These are phyloP conservation scores for Reticulitermes speratus DNA, from an alignment of 1,140 invertebrate species.

Conservation along the genomic window DNA sequence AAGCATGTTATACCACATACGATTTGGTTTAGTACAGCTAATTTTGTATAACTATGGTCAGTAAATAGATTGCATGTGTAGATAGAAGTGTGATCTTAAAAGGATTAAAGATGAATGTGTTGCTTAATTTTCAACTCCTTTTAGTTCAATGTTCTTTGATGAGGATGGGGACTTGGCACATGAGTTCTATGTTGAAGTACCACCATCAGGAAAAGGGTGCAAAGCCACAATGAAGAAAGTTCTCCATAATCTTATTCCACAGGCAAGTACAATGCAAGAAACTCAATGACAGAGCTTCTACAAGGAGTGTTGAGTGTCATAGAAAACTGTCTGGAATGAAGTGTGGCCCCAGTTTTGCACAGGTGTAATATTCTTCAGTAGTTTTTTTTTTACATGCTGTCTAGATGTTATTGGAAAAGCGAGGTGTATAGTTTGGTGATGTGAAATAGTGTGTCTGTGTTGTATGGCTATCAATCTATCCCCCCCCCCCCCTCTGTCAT, in stretches of 20 bases:
- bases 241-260: conserved; percentile 45
- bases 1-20: no score
- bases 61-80: no score
- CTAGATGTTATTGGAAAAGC: no score
- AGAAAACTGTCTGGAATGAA: not conserved
- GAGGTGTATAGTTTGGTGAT: no score
- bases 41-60: no score
- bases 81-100: no score
- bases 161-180: conserved; percentile 56
- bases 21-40: no score
- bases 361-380: not conserved
- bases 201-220: conserved; percentile 40
- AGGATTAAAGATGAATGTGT: no score
- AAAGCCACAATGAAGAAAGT: conserved; percentile 45
- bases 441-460: no score
- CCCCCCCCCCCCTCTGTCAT: no score
- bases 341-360: not conserved
- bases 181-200: conserved; percentile 53
- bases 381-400: not conserved
- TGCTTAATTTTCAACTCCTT: conserved; percentile 21
- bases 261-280: conserved; percentile 38
- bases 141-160: conserved; percentile 55
- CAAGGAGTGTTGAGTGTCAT: not conserved
- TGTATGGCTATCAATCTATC: no score
- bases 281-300: not conserved